Base-by-base conservation (phyloP, 1,140 invertebrate species). In the Pseudomyrmex cubaensis region DNA sequence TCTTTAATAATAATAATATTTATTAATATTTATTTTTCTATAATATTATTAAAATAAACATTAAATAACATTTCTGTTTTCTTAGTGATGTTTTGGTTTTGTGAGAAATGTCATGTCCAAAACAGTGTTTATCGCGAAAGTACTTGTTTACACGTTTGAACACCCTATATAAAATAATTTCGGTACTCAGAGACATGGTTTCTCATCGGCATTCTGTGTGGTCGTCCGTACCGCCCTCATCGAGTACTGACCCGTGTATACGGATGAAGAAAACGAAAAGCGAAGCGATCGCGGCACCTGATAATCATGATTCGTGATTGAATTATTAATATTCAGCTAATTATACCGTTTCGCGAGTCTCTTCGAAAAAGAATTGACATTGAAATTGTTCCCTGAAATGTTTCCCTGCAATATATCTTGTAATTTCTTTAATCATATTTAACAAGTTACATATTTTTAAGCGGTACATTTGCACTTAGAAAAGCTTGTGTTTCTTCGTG, bases 291-390 rank as follows among this genome's bases (percentile, higher is more conserved):
- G 82, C 77, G 89, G 87, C 90, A 91, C 86, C 91, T 92, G 91
- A 92, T 93, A 93, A 92, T 93, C 91, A 90, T 78, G 74, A 25
- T 25, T 25, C 87, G 57, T 84, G 87, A 91, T 92, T 91, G 90
- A 91, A 93, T 93, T 93, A 93, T 92, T 91, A 92, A 92, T 90
- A 88, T 89, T 88, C 66, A 64, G 83, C 87, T 92, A 92, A 93
- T 93, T 92, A 91, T 88, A 91, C 83, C 75, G 84, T 86, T 82
- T 84, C 80, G 85, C 25, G 82, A 50, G 22, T 64, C 52, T 20
- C 46, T 25, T 15, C 61, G 52, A 48, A 59, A 83, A 66, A 35
- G 44, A 56, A 22, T 77, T 48, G 17, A 35, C 25, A 35, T 35
- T 74, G 50, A 70, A 59, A 80, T 70, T 48, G 5, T 9, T 59